Evolutionary conservation across 2,113 vertebrate genomes (phyloP), one percentile per base, ranked within the genome.

Genomic region (Psilopsiagon aurifrons): DNA sequence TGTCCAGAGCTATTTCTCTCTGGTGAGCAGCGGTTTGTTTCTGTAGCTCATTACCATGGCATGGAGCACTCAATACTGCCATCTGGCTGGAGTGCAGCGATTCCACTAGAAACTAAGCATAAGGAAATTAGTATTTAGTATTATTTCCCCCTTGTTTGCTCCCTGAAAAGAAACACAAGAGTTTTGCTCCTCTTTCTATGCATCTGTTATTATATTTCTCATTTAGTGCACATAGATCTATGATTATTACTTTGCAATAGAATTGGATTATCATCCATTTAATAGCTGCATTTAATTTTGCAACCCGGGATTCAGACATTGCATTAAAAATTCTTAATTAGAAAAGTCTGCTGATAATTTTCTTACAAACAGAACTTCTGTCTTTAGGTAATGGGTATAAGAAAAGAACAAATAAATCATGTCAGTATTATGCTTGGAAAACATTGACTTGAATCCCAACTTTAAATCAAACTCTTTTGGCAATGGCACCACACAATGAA

Each of bases 101-200:
- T 97, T 99, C 99, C 93, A 99, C 99, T 91, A 99, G 97, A 98
- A 99, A 99, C 99, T 99, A 91, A 93, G 43, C 37, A 96, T 43
- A 41, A 96, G 95, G 13, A 95, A 93, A 88, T 3, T n/a, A 0
- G 5, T 27, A 81, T 78, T 86, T 24, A 81, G 17, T 88, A 46
- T 86, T 81, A 95, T 24, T 94, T 95, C 75, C 44, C 39, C 9
- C 11, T 51, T 57, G 51, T 47, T 78, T 1, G 1, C 15, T 35
- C 31, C 25, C 24, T 78, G 62, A 57, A 86, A 86, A 37, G 44
- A 69, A 87, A 85, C 6, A 68, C 5, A 51, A 16, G 37, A 33
- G 8, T 85, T 88, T 47, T 1, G 1, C 6, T 77, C 15, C 33
- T 59, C 52, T 73, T 68, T 44, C 51, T 60, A 23, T 20, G 4